Base-by-base conservation (phyloP, 2,113 vertebrate species). In the Tychaedon coryphoeus region DNA sequence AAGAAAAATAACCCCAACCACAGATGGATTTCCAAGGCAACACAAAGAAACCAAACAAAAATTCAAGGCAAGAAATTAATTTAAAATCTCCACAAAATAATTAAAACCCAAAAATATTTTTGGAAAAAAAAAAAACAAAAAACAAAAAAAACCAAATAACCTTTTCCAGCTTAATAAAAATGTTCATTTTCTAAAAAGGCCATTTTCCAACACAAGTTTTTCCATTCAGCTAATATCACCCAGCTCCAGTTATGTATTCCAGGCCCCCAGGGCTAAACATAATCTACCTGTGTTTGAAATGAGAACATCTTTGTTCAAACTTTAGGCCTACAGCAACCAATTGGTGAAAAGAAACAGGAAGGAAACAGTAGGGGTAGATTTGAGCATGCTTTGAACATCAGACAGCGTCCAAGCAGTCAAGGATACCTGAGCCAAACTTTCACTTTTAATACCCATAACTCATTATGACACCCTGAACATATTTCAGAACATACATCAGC, bases 11-110 rank as follows among this genome's bases (percentile, higher is more conserved):
- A 77, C 69, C 69, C 8, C 28, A 80, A 66, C 7, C 31, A 60
- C 56, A 94, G 82, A 93, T 36, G 60, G 60, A 95, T 94, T 90
- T 86, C 92, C 76, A 90, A 92, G 81, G 86, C 60, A 92, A 90
- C 51, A 70, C 2, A 3, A 4, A 64, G 51, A 93, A 94, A 70
- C 13, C 23, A 88, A 92, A 86, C 25, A 93, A 86, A 79, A 92
- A 77, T 70, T 48, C 75, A 81, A 85, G 54, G 19, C 36, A 77
- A 70, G 26, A 87, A 90, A 85, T 57, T 9, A 40, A 83, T 60
- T 83, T 86, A 77, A 93, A 73, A 56, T 73, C 17, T 36, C 17
- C 22, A 47, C 15, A 23, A 75, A 78, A 76, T 28, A 42, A 62
- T 33, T 38, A 65, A 74, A 70, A 10, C 8, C 7, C 5, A 14